Base-by-base conservation (phyloP, 2,113 vertebrate genomes). In the Phalacrocorax aristotelis region DNA sequence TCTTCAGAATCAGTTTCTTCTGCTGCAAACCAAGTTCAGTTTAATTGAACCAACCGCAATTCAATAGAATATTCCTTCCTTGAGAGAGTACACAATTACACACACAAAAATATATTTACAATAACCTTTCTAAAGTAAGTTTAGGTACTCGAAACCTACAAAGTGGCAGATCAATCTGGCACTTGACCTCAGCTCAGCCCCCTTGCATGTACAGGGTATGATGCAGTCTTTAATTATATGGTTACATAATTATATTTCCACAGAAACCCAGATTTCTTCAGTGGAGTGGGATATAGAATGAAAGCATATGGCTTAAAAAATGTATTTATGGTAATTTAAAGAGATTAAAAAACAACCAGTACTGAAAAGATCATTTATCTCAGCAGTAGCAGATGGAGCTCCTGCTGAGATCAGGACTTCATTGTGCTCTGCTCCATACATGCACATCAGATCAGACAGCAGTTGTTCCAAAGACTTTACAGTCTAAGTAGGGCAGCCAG, bases 251-350 rank as follows among this genome's bases (percentile, higher is more conserved):
- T 97, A 90, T 83, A 94, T 93, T 95, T 97, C 90, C 71, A 95
- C 71, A 95, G 88, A 96, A 97, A 92, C 32, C 18, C 82, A 84
- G 95, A 94, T 95, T 95, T 97, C 68, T 93, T 94, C 85, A 81
- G 85, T 87, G 51, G 51, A 93, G 83, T 93, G 44, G 84, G 82
- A 93, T 94, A 94, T 51, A 92, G 92, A 96, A 95, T 83, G 83
- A 97, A 97, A 97, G 90, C 94, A 97, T 95, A 97, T 95, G 95
- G 96, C 92, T 97, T 95, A 90, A 97, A 96, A 97, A 97, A 97
- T 96, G 94, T 97, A 97, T 97, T 97, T 96, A 97, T 97, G 95
- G 79, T 97, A 96, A 97, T 97, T 95, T 96, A 92, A 95, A 97
- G 92, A 97, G 86, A 97, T 97, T 96, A 96, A 96, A 97, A 97